Evolutionary conservation across 2,113 vertebrate genomes (phyloP).

Genomic region (Takifugu flavidus): DNA sequence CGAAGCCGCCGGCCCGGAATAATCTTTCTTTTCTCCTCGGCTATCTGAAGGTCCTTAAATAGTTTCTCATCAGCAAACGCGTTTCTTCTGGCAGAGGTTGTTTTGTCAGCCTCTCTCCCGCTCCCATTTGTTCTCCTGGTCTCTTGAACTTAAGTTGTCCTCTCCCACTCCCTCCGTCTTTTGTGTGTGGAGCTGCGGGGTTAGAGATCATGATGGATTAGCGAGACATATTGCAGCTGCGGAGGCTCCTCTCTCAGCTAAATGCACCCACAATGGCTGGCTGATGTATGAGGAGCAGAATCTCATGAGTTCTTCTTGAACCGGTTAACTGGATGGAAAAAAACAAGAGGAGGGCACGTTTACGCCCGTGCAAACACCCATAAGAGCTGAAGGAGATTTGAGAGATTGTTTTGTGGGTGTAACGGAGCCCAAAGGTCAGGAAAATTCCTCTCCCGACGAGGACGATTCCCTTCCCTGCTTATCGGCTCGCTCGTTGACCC

Average conservation of each 20-base stretch:
- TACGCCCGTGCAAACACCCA: not conserved
- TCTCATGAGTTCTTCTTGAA: too few species aligned
- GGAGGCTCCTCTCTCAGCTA: constrained; percentile 49
- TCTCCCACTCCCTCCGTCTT: constrained; percentile 61
- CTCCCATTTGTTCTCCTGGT: constrained; percentile 56
- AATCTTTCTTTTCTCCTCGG: constrained; percentile 18
- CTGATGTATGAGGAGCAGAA: constrained; percentile 23
- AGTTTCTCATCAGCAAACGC: too few species aligned
- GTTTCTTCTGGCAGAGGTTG: constrained; percentile 48
- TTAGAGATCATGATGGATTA: constrained; percentile 72
- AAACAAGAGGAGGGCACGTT: not conserved
- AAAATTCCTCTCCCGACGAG: constrained; percentile 26
- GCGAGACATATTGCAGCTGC: constrained; percentile 71
- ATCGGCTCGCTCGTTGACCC: constrained; percentile 1
- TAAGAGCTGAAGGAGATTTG: constrained; percentile 22
- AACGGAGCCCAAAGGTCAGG: constrained; percentile 46
- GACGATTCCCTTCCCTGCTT: not conserved
- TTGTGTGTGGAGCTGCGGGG: constrained; percentile 63
- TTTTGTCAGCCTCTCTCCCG: constrained; percentile 46
- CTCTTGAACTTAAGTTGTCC: constrained; percentile 69
- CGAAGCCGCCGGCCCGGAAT: not conserved
- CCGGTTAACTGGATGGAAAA: not conserved
- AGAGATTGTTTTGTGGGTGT: constrained; percentile 21
- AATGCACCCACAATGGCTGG: constrained; percentile 40
- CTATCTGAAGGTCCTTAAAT: constrained; percentile 2